Evolutionary conservation across 2,888 invertebrate species (phyloP), one percentile per base, ranked within the genome.

Genomic region (Trissoscelio sp.): DNA sequence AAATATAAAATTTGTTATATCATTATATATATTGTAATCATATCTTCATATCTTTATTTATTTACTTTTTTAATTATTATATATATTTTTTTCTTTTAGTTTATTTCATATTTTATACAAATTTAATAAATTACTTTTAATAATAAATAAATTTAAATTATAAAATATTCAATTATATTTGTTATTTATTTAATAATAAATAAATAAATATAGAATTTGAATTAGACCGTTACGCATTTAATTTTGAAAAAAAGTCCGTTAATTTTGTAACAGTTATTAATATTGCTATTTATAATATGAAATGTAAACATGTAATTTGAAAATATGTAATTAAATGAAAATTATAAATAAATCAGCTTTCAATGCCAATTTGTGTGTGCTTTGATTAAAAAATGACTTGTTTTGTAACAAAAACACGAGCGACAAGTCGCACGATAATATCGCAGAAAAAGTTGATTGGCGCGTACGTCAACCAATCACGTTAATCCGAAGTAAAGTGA

Each of bases 321-420:
- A 3, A 31, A 34, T 12, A 6, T 44, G 22, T 62, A 16, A 46
- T 62, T 46, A 46, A 7, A 7, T 62, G 18, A n/a, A 48, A 48
- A 48, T 46, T 37, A 11, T 28, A 46, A 62, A 62, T 44, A 28
- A 64, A 48, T 22, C 37, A 34, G 48, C 48, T 62, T 62, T 64
- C 48, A 64, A 34, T 31, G 64, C 37, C 34, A 51, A 66, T 51
- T 64, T 34, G 22, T 34, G 3, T 7, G 34, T 16, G 12, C 46
- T 48, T 48, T 48, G 48, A 64, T 64, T 51, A n/a, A 34, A 51
- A 66, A 39, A 48, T 62, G n/a, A 28, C 51, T 37, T 24, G 24
- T 14, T 66, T 66, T 66, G 11, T 51, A 37, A 24, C 51, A 51
- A 66, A 66, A 66, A 66, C 14, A 7, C 28, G 46, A 11, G 60